phyloP scores from a whole-genome alignment of 2,113 vertebrate species.

The Strix aluco region DNA sequence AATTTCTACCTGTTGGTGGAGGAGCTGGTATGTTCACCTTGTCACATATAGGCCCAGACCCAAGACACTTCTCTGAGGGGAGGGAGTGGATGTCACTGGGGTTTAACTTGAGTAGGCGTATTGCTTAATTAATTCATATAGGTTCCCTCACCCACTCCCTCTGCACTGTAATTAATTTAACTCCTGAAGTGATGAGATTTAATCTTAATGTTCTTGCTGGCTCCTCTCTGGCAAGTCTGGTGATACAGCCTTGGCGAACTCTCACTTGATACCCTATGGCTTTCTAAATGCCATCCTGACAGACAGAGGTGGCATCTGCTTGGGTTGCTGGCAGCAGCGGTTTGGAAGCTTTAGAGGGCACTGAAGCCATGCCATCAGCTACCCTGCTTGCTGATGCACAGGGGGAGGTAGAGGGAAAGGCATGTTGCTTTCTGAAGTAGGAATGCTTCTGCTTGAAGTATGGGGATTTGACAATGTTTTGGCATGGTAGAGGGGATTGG shows the following conservation, averaged over 20 bases:
- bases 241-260: background rate
- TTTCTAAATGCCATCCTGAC: background rate
- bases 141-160: background rate
- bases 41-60: background rate
- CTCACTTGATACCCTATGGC: background rate
- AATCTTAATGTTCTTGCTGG: background rate
- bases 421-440: background rate
- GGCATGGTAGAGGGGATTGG: background rate
- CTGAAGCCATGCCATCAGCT: background rate
- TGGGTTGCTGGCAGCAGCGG: background rate
- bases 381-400: background rate
- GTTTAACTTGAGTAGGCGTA: background rate
- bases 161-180: constrained; percentile 2
- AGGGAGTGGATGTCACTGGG: background rate
- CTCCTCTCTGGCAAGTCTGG: background rate
- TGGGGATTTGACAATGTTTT: background rate
- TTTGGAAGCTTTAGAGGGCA: background rate
- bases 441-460: background rate
- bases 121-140: background rate
- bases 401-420: background rate
- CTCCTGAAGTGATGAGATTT: background rate
- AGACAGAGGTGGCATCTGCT: background rate
- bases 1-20: background rate
- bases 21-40: background rate
- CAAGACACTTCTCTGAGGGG: background rate